Percentiles rank a stretch among this genome's conserved stretches.
These are phyloP conservation scores for Camponotus fellah DNA, from an alignment of 2,888 invertebrate genomes.

Conservation along the genomic window DNA sequence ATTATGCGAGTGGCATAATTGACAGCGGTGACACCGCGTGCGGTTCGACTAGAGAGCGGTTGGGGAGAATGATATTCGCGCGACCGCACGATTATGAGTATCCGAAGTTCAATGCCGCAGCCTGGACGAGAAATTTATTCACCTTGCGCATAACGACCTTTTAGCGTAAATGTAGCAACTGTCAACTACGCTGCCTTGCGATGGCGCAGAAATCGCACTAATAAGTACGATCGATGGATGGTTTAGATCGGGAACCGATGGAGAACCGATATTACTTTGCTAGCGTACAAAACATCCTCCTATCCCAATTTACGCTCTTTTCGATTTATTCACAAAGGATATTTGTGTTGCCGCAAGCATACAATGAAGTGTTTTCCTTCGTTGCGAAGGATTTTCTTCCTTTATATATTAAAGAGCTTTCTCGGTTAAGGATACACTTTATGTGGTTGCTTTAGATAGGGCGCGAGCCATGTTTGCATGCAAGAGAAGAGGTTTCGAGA, in stretches of 20 bases:
- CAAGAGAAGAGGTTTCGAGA: background rate
- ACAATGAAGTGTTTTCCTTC: conserved; percentile 9
- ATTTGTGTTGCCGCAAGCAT: background rate
- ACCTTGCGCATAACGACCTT: background rate
- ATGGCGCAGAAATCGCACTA: background rate
- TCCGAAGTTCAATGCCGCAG: conserved; percentile 52
- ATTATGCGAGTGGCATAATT: conserved; percentile 60
- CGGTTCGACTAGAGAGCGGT: conserved; percentile 43
- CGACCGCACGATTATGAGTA: conserved; percentile 55
- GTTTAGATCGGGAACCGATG: background rate
- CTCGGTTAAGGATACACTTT: background rate
- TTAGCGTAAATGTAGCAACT: background rate
- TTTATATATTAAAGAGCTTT: conserved; percentile 10
- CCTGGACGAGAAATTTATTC: conserved; percentile 45
- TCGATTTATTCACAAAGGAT: conserved; percentile 8
- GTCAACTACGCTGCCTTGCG: background rate
- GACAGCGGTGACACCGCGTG: conserved; percentile 53
- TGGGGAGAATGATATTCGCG: conserved; percentile 44
- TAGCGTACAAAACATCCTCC: background rate
- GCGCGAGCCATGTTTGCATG: background rate
- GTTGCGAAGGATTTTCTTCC: background rate
- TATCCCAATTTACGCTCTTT: background rate
- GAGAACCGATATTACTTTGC: background rate
- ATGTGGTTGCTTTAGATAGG: background rate
- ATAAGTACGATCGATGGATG: background rate